Evolutionary conservation across 2,888 invertebrate genomes (phyloP).

Genomic region (Drosophila quinaria): DNA sequence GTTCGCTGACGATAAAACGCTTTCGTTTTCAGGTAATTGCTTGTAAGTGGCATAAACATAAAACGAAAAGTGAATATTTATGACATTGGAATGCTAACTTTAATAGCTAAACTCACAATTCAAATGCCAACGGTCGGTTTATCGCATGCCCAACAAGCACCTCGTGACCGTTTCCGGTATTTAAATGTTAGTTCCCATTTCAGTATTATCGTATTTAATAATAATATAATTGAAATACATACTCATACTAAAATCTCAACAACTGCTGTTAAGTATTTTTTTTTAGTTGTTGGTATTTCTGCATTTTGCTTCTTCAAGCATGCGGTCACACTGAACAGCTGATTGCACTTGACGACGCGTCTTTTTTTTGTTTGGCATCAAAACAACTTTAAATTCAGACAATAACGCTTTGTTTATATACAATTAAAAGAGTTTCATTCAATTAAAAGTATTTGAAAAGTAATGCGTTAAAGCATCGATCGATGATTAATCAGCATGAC

Average conservation of each 20-base stretch:
- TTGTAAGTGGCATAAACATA: conserved; percentile 79
- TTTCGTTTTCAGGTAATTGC: conserved; percentile 81
- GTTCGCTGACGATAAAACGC: conserved; percentile 74
- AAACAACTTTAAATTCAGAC: conserved; percentile 1
- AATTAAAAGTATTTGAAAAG: background rate
- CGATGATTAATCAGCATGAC: conserved; percentile 42
- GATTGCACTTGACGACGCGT: conserved; percentile 15
- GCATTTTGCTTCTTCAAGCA: conserved; percentile 14
- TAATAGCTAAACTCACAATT: conserved; percentile 39
- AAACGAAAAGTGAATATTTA: conserved; percentile 69
- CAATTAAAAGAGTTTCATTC: background rate
- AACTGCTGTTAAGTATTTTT: background rate
- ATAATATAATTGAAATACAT: background rate
- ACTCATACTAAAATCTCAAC: background rate
- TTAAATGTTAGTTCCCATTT: conserved; percentile 20
- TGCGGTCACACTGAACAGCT: conserved; percentile 38
- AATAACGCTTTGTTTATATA: background rate
- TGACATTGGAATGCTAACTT: conserved; percentile 40
- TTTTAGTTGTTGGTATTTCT: conserved; percentile 29
- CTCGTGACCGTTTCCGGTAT: conserved; percentile 40
- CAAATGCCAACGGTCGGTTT: conserved; percentile 44
- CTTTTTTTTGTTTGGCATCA: conserved; percentile 6
- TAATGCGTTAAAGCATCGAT: conserved; percentile 12
- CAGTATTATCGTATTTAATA: background rate
- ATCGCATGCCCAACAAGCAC: conserved; percentile 11